A percentile compares a stretch with the other conserved stretches of the same genome.
Conservation (phyloP, 2,888 invertebrate species). For the Villa cingulata region DNA sequence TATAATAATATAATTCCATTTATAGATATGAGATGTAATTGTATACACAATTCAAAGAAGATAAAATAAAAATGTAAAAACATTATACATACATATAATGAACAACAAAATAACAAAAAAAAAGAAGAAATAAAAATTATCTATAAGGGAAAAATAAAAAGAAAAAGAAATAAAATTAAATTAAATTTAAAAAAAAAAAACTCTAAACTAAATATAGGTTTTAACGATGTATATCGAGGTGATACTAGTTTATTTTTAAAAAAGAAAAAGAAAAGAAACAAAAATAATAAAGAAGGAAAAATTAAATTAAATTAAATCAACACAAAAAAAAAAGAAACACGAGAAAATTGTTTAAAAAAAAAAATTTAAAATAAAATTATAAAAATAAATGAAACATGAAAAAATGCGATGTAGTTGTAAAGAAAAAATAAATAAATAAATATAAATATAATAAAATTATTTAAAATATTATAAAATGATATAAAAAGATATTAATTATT, state of each 20-base stretch:
- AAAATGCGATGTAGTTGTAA: too few species aligned
- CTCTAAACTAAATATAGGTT: constrained; percentile 6
- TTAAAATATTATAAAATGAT: too few species aligned
- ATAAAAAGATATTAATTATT: too few species aligned
- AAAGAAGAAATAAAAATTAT: constrained; percentile 2
- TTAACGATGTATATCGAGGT: constrained; percentile 11
- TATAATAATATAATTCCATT: too few species aligned
- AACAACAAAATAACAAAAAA: background rate
- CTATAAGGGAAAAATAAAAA: background rate
- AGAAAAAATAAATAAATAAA: too few species aligned
- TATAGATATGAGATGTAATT: too few species aligned
- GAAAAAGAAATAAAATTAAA: constrained; percentile 1
- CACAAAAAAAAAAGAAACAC: background rate
- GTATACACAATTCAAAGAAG: background rate
- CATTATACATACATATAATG: background rate
- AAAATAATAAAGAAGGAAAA: too few species aligned
- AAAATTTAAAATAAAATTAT: too few species aligned
- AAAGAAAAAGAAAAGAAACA: background rate
- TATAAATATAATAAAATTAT: too few species aligned
- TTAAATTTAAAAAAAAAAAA: constrained; percentile 3
- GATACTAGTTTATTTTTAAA: constrained; percentile 15
- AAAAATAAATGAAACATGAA: too few species aligned
- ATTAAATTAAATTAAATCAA: too few species aligned
- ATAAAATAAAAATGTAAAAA: background rate
- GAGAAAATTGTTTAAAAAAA: background rate